Percentiles rank a stretch among this genome's conserved stretches.
Conservation (phyloP, 1,140 invertebrate genomes). For the Nylanderia fulva region DNA sequence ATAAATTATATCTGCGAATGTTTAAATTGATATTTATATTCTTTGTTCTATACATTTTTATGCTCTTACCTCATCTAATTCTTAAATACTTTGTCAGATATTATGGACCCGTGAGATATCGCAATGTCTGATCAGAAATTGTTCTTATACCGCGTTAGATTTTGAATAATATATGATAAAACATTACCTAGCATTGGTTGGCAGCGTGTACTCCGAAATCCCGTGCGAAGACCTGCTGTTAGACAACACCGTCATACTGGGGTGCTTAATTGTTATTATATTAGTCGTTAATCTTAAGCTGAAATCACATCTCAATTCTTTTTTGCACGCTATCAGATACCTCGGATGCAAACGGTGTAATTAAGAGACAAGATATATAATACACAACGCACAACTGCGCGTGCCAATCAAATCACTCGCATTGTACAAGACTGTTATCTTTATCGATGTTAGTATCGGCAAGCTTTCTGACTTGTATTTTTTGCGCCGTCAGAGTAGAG, state of each 20-base stretch:
- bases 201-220: constrained; percentile 80
- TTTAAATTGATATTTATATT: not conserved
- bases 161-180: constrained; percentile 43
- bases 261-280: constrained; percentile 78
- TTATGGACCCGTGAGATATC: constrained; percentile 1
- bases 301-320: constrained; percentile 50
- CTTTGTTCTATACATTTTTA: not conserved
- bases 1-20: not conserved
- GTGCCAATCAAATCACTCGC: constrained; percentile 23
- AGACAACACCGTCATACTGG: constrained; percentile 79
- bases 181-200: constrained; percentile 79
- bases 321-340: constrained; percentile 54
- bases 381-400: not conserved
- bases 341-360: constrained; percentile 48
- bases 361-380: constrained; percentile 38
- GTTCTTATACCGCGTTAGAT: constrained; percentile 19
- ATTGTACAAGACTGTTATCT: constrained; percentile 10
- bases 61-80: constrained; percentile 35
- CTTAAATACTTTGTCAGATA: constrained; percentile 19
- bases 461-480: constrained; percentile 36
- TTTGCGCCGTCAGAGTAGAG: constrained; percentile 40
- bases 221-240: constrained; percentile 82
- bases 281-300: constrained; percentile 68
- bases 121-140: constrained; percentile 1
- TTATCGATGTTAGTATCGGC: constrained; percentile 48